Conservation (phyloP, 1,140 invertebrate species). For the Caenorhabditis latens region DNA sequence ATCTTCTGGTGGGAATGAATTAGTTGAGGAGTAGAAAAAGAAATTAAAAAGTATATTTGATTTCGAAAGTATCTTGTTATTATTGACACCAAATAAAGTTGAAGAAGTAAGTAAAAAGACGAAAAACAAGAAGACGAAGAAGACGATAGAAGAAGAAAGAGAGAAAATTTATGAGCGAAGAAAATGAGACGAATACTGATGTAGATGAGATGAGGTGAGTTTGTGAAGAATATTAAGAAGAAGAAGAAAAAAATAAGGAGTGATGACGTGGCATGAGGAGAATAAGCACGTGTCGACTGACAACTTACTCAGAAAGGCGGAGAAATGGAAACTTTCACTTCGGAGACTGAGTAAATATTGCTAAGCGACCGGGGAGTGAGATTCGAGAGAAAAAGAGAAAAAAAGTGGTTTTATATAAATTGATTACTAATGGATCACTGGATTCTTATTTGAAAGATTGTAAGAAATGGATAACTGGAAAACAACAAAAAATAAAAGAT, state of each 20-base stretch:
- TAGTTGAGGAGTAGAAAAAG: background rate
- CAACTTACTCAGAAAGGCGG: background rate
- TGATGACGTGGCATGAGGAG: background rate
- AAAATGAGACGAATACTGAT: constrained; percentile 31
- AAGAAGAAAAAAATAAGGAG: background rate
- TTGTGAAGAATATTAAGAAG: background rate
- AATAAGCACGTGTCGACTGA: background rate
- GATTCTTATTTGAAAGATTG: no score
- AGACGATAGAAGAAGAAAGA: background rate
- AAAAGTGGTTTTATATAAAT: background rate
- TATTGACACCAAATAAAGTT: background rate
- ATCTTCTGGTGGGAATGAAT: background rate
- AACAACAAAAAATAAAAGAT: no score
- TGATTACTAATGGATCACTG: background rate
- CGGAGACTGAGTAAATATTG: constrained; percentile 47
- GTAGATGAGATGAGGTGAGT: constrained; percentile 9
- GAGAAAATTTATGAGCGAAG: constrained; percentile 14
- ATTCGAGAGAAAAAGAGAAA: background rate
- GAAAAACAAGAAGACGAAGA: background rate
- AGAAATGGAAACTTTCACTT: background rate
- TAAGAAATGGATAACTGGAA: no score
- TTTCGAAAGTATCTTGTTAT: background rate
- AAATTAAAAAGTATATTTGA: constrained; percentile 6
- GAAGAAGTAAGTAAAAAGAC: background rate
- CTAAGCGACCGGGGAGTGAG: constrained; percentile 14